Evolutionary conservation across 2,888 invertebrate genomes (phyloP).

Genomic region (Drosophila aldrichi): DNA sequence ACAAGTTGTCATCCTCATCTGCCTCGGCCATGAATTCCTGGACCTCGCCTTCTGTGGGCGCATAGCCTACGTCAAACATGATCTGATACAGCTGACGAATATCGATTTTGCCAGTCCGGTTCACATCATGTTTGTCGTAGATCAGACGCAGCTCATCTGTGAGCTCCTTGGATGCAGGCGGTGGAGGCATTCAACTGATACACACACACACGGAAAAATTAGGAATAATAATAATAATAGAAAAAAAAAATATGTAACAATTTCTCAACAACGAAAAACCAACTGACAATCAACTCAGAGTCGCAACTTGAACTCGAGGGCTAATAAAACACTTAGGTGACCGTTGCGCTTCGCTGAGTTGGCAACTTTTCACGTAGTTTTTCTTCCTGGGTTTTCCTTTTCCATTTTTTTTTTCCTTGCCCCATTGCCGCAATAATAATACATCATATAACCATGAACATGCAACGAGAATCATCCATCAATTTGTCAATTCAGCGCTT

Average conservation of each 20-base stretch:
- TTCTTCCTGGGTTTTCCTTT: not conserved
- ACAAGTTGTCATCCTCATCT: slow-evolving; percentile 89
- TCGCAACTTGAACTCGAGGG: slow-evolving; percentile 48
- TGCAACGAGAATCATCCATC: slow-evolving; percentile 66
- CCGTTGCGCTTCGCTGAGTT: slow-evolving; percentile 58
- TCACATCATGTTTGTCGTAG: slow-evolving; percentile 99
- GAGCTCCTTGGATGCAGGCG: slow-evolving; percentile 88
- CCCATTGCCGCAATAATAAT: slow-evolving; percentile 61
- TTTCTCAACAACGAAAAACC: slow-evolving; percentile 24
- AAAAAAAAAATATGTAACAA: slow-evolving; percentile 16
- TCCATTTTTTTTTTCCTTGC: slow-evolving; percentile 1
- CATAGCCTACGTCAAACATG: slow-evolving; percentile 98
- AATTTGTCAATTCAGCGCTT: slow-evolving; percentile 77
- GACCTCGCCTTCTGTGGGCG: slow-evolving; percentile 99
- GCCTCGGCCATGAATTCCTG: slow-evolving; percentile 99
- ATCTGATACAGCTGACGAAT: slow-evolving; percentile 99
- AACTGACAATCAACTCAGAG: slow-evolving; percentile 67
- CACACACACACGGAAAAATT: not conserved
- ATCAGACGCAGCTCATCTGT: slow-evolving; percentile 99
- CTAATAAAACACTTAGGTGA: slow-evolving; percentile 76
- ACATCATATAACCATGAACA: slow-evolving; percentile 65
- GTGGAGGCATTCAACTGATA: not conserved
- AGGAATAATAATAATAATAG: slow-evolving; percentile 2
- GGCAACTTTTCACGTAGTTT: slow-evolving; percentile 57
- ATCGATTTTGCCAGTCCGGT: slow-evolving; percentile 98